Percentiles rank a stretch among this genome's conserved stretches.
phyloP scores from a whole-genome alignment of 2,888 invertebrate genomes.

The Cylloceria caligata region DNA sequence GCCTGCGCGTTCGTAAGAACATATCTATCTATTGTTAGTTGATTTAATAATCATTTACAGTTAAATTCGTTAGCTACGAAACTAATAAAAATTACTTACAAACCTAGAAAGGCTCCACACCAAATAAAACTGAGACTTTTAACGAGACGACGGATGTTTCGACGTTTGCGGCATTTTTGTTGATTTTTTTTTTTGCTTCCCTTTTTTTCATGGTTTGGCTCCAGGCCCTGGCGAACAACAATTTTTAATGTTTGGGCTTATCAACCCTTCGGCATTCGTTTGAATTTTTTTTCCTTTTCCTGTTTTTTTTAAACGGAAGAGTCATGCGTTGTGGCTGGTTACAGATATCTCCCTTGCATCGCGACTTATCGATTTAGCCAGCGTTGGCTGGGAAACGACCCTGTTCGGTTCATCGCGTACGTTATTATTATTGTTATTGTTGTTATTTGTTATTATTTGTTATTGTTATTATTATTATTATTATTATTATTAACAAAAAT shows the following conservation, averaged over 20 bases:
- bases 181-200: too few species aligned
- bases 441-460: too few species aligned
- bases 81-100: conserved; percentile 49
- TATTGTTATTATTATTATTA: conserved; percentile 52
- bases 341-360: conserved; percentile 36
- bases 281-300: conserved; percentile 1
- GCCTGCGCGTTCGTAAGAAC: conserved; percentile 36
- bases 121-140: conserved; percentile 29
- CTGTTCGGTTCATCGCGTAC: conserved; percentile 38
- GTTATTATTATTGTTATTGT: conserved; percentile 53
- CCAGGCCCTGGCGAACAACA: conserved; percentile 22
- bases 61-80: conserved; percentile 55
- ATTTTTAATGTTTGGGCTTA: neutral
- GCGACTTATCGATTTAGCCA: conserved; percentile 36
- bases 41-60: conserved; percentile 43
- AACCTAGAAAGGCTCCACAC: conserved; percentile 33
- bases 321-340: conserved; percentile 28
- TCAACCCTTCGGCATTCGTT: conserved; percentile 53
- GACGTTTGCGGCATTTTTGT: conserved; percentile 1
- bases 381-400: conserved; percentile 26
- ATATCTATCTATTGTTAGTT: conserved; percentile 44
- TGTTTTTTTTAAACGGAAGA: conserved; percentile 12
- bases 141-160: conserved; percentile 32
- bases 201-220: neutral
- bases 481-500: conserved; percentile 60